These are phyloP conservation scores for Lepidocyrtinus sp. DNA, from an alignment of 2,888 invertebrate species.

Conservation along the genomic window DNA sequence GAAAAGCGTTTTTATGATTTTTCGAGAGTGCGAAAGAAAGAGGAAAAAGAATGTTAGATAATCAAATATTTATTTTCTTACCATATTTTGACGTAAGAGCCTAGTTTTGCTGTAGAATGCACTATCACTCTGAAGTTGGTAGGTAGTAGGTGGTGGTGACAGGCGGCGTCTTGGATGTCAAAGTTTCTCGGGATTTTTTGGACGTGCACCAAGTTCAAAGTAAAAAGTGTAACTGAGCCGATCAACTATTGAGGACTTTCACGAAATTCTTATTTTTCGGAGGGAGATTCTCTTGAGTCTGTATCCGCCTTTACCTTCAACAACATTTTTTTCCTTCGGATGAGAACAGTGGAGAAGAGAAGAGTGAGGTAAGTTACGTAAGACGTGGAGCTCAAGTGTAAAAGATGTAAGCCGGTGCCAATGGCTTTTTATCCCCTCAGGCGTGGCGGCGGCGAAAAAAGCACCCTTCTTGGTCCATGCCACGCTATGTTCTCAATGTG, in stretches of 20 bases:
- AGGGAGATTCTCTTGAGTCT: neutral
- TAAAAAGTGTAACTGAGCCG: neutral
- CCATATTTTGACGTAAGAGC: neutral
- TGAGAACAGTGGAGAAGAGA: neutral
- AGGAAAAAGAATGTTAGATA: too few species aligned
- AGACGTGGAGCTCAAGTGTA: slow-evolving; percentile 7
- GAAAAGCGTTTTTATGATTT: too few species aligned
- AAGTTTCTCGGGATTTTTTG: neutral
- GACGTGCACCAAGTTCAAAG: slow-evolving; percentile 17
- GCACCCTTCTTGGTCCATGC: slow-evolving; percentile 28
- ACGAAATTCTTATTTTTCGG: slow-evolving; percentile 13
- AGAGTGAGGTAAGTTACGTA: neutral
- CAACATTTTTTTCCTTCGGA: neutral
- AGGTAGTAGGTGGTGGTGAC: neutral
- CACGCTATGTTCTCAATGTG: slow-evolving; percentile 2
- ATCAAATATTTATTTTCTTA: slow-evolving; percentile 3
- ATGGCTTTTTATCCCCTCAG: slow-evolving; percentile 59
- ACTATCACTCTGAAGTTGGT: slow-evolving; percentile 6
- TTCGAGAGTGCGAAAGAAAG: too few species aligned
- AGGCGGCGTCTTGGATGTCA: neutral
- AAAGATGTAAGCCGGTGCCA: slow-evolving; percentile 49
- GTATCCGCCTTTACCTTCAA: slow-evolving; percentile 19
- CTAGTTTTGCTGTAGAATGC: neutral
- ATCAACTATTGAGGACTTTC: neutral
- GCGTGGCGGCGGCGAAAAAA: slow-evolving; percentile 54